Conservation (phyloP, 2,888 invertebrate species). For the Nezara viridula region DNA sequence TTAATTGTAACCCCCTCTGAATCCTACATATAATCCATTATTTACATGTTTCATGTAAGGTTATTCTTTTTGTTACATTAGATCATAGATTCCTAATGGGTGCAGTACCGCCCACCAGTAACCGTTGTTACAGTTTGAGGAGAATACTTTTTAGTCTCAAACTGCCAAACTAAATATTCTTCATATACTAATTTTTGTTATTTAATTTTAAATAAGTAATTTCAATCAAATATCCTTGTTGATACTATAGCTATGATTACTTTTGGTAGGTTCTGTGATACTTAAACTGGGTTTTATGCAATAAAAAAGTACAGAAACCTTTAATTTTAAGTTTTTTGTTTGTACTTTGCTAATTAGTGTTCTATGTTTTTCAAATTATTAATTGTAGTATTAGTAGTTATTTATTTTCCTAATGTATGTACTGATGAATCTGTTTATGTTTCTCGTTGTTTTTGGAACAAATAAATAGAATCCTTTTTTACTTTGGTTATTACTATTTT, state of each 20-base stretch:
- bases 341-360: neutral
- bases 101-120: constrained; percentile 6
- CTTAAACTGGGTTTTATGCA: neutral
- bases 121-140: neutral
- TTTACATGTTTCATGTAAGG: neutral
- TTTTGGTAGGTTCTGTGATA: neutral
- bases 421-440: neutral
- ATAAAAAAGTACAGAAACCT: neutral
- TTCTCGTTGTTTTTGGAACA: no score
- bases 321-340: neutral
- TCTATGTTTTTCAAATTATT: neutral
- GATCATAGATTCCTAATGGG: neutral
- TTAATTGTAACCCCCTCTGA: neutral
- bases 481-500: no score
- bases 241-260: neutral
- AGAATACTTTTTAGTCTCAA: neutral
- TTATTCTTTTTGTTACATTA: neutral
- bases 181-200: neutral
- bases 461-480: no score
- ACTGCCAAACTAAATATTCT: neutral
- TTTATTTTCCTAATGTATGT: neutral
- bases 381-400: neutral
- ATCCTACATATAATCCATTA: neutral
- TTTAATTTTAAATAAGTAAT: neutral
- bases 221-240: neutral